Evolutionary conservation across 2,113 vertebrate genomes (phyloP), one percentile per base, ranked within the genome.

Genomic region (Tursiops truncatus): DNA sequence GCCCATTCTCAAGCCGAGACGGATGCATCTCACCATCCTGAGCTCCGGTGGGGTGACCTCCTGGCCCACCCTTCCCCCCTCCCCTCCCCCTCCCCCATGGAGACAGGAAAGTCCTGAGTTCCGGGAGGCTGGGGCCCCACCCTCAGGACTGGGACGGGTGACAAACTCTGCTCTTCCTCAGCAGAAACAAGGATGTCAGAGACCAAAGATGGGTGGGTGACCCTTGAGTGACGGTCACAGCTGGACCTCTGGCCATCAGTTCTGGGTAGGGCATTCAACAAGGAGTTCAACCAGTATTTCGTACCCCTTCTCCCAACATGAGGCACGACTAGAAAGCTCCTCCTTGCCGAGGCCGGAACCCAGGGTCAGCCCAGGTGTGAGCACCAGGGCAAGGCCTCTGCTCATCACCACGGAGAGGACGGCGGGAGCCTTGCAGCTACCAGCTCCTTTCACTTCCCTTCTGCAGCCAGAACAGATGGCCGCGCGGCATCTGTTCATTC

Each of bases 391-490:
- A 12, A 36, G 71, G 21, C 36, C 68, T 67, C 26, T 3, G 67
- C 1, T 17, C 38, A n/a, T 31, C 21, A 23, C 15, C 4, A 9
- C 14, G 3, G 2, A 28, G 53, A 33, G 2, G 23, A 18, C 3
- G 1, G 8, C 0, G 9, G 44, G 13, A 13, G 6, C n/a, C 5
- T 12, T 5, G 44, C 26, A 10, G 41, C 0, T 4, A 4, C 2
- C 1, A 3, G 44, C 9, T 50, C 1, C 8, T 31, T 4, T 31
- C 4, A 14, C 81, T 25, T 28, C 11, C 44, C 58, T 6, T 0
- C 1, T 0, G n/a, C 81, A n/a, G 60, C 28, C 1, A 15, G 1
- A 25, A 74, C 26, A 18, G 28, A 26, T 1, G 44, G 14, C 28
- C 67, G 5, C n/a, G 6, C 0, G 47, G 8, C 1, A 6, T 20